Conservation (phyloP, 1,140 invertebrate genomes). For the Drosophila azteca region DNA sequence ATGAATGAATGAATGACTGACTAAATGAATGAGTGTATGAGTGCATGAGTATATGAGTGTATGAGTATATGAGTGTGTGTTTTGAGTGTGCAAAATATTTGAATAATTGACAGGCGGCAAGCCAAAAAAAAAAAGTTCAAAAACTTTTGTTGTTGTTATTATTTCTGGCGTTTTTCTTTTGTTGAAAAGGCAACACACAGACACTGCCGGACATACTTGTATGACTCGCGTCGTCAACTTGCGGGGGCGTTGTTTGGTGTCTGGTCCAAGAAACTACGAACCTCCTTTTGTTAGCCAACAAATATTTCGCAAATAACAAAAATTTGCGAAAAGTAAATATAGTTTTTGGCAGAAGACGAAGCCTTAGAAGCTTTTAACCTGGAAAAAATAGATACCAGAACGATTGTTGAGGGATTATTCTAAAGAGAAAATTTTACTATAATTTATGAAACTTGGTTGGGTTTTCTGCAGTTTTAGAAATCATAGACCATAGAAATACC, state of each 20-base stretch:
- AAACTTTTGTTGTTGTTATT: constrained; percentile 37
- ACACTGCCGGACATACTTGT: background rate
- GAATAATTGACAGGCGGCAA: constrained; percentile 63
- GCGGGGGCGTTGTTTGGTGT: constrained; percentile 38
- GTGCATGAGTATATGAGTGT: background rate
- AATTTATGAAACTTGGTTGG: no score
- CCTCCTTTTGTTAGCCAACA: constrained; percentile 5
- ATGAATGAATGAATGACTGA: constrained; percentile 30
- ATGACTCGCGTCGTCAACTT: background rate
- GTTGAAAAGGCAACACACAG: constrained; percentile 8
- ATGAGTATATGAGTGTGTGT: no score
- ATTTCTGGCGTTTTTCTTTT: constrained; percentile 17
- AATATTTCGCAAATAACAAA: constrained; percentile 39
- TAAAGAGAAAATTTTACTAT: no score
- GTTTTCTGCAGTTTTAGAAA: no score
- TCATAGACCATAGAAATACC: no score
- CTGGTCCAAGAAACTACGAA: background rate
- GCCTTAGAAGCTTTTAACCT: no score
- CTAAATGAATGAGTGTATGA: constrained; percentile 5
- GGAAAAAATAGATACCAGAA: no score
- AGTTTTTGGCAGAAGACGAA: no score
- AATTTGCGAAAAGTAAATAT: constrained; percentile 5
- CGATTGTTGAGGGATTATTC: no score
- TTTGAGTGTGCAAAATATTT: constrained; percentile 45
- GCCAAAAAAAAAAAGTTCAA: constrained; percentile 22